Evolutionary conservation across 64 coral and sea anemone genomes (phyloP).

Genomic region (Dendrophyllia cribrosa): DNA sequence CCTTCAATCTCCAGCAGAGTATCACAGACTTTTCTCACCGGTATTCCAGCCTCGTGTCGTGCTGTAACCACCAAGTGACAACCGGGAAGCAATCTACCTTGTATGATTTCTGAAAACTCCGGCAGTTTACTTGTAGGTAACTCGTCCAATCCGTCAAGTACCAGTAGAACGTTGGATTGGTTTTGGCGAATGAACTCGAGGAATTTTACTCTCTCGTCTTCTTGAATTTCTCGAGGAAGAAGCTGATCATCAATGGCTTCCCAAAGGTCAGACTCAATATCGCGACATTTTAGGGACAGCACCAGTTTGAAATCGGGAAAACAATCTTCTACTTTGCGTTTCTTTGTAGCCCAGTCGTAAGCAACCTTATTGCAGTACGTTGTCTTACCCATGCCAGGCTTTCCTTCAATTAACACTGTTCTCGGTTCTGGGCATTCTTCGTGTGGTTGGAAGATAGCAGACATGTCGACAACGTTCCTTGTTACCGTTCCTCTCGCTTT

Average conservation of each 20-base stretch:
- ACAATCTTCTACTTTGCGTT: not conserved
- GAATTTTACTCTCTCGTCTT: not conserved
- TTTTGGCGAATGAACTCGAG: not conserved
- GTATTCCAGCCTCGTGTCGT: not conserved
- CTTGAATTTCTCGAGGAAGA: not conserved
- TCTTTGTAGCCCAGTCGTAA: slow-evolving; percentile 36
- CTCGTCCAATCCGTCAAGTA: slow-evolving; percentile 11
- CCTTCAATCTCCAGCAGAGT: not conserved
- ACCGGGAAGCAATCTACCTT: not conserved
- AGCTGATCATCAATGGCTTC: slow-evolving; percentile 17
- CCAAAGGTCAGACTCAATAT: slow-evolving; percentile 11
- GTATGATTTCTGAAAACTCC: not conserved
- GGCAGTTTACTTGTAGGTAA: not conserved
- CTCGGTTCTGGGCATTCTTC: not conserved
- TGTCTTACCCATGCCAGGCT: slow-evolving; percentile 39
- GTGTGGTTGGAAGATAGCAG: slow-evolving; percentile 34
- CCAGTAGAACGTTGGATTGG: not conserved
- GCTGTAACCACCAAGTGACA: not conserved
- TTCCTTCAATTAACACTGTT: slow-evolving; percentile 59
- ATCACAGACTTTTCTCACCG: not conserved
- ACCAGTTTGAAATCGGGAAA: slow-evolving; percentile 39
- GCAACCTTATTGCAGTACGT: slow-evolving; percentile 50
- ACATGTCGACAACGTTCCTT: slow-evolving; percentile 24
- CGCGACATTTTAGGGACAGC: slow-evolving; percentile 19
- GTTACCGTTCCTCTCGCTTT: slow-evolving; percentile 24